Percentiles rank a stretch among this genome's conserved stretches.
phyloP scores from a whole-genome alignment of 2,888 invertebrate genomes.

The Ecliptopera silaceata region DNA sequence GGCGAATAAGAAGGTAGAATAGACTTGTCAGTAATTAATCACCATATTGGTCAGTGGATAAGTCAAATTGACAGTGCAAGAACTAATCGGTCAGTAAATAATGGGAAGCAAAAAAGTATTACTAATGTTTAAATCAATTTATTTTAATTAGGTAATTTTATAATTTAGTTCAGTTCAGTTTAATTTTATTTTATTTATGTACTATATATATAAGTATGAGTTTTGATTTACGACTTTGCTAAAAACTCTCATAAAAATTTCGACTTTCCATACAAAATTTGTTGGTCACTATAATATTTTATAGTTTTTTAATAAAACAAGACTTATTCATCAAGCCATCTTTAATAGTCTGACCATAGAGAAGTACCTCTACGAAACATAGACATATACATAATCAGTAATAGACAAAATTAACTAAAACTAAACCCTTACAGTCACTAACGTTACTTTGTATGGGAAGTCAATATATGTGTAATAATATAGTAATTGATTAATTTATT shows the following conservation, averaged over 20 bases:
- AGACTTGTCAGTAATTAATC: background rate
- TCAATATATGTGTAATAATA: background rate
- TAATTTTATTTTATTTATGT: background rate
- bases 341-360: too few relatives aligned
- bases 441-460: background rate
- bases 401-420: background rate
- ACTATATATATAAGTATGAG: background rate
- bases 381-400: too few relatives aligned
- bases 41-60: background rate
- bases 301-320: too few relatives aligned
- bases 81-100: background rate
- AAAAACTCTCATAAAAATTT: constrained; percentile 31
- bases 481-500: constrained; percentile 4
- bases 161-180: too few relatives aligned
- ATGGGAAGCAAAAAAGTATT: background rate
- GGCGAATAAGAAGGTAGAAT: too few relatives aligned
- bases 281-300: too few relatives aligned
- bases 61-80: background rate
- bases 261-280: too few relatives aligned
- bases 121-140: background rate
- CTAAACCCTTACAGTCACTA: too few relatives aligned
- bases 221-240: constrained; percentile 19
- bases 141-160: too few relatives aligned
- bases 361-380: too few relatives aligned
- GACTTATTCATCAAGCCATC: too few relatives aligned